Conservation (phyloP, 2,888 invertebrate species). For the Cartodere bifasciata region DNA sequence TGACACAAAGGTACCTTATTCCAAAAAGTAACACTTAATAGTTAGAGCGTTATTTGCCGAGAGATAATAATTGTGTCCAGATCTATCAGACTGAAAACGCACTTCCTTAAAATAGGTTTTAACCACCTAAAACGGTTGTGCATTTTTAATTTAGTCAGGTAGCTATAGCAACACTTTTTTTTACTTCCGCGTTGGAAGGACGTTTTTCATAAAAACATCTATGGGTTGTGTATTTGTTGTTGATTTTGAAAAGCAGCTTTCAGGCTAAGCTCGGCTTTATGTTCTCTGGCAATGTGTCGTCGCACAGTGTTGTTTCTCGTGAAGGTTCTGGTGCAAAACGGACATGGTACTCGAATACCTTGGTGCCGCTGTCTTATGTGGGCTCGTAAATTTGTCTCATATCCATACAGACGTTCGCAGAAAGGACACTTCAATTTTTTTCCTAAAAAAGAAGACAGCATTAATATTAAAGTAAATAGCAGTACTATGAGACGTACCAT, state of each 20-base stretch:
- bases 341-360: slow-evolving; percentile 83
- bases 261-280: slow-evolving; percentile 60
- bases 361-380: slow-evolving; percentile 87
- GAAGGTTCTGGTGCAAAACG: slow-evolving; percentile 81
- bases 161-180: too few species aligned
- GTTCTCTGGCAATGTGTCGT: slow-evolving; percentile 81
- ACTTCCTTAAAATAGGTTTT: too few species aligned
- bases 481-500: slow-evolving; percentile 44
- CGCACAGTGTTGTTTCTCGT: slow-evolving; percentile 87
- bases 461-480: slow-evolving; percentile 3
- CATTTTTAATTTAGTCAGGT: too few species aligned
- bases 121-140: too few species aligned
- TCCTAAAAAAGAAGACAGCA: slow-evolving; percentile 43
- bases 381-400: slow-evolving; percentile 83
- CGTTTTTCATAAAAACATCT: too few species aligned
- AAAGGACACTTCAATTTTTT: slow-evolving; percentile 87
- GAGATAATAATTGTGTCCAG: too few species aligned
- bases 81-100: too few species aligned
- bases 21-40: too few species aligned
- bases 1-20: slow-evolving; percentile 26
- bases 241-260: slow-evolving; percentile 49
- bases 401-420: slow-evolving; percentile 84
- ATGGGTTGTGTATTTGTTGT: slow-evolving; percentile 49
- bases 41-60: too few species aligned
- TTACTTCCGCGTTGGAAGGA: too few species aligned